A percentile compares a stretch with the other conserved stretches of the same genome.
These are phyloP conservation scores for Muscidifurax raptorellus DNA, from an alignment of 1,140 invertebrate species.

Conservation along the genomic window DNA sequence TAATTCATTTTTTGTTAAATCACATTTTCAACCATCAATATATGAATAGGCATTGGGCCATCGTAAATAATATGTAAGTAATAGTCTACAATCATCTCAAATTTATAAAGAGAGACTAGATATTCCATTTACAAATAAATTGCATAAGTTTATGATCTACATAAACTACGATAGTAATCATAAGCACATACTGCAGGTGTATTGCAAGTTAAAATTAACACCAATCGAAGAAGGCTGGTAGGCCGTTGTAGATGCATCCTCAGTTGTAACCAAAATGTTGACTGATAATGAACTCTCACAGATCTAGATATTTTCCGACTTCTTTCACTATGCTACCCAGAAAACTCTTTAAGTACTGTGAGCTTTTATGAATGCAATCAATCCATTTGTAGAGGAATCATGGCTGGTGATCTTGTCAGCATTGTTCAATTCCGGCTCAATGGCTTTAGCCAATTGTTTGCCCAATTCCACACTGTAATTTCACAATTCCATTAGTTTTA, in stretches of 20 bases:
- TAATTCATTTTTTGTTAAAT: neutral
- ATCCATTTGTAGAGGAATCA: conserved; percentile 89
- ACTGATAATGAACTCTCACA: neutral
- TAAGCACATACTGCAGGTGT: neutral
- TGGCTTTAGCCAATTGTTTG: conserved; percentile 98
- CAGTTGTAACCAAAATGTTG: neutral
- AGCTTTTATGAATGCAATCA: conserved; percentile 89
- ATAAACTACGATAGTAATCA: conserved; percentile 14
- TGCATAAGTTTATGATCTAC: conserved; percentile 10
- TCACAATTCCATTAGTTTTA: conserved; percentile 43
- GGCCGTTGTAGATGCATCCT: neutral
- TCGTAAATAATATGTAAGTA: neutral
- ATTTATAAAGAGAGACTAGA: conserved; percentile 35
- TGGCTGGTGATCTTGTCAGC: conserved; percentile 79
- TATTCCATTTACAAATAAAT: conserved; percentile 5
- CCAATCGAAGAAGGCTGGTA: conserved; percentile 76
- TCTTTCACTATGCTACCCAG: neutral
- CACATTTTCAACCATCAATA: neutral
- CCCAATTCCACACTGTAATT: conserved; percentile 92
- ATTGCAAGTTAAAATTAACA: conserved; percentile 20
- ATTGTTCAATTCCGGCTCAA: conserved; percentile 93
- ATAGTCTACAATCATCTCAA: neutral
- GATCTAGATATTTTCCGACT: conserved; percentile 19
- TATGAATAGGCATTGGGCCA: neutral
- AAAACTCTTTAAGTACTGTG: conserved; percentile 60